phyloP scores from a whole-genome alignment of 2,113 vertebrate genomes.

The Panthera leo region DNA sequence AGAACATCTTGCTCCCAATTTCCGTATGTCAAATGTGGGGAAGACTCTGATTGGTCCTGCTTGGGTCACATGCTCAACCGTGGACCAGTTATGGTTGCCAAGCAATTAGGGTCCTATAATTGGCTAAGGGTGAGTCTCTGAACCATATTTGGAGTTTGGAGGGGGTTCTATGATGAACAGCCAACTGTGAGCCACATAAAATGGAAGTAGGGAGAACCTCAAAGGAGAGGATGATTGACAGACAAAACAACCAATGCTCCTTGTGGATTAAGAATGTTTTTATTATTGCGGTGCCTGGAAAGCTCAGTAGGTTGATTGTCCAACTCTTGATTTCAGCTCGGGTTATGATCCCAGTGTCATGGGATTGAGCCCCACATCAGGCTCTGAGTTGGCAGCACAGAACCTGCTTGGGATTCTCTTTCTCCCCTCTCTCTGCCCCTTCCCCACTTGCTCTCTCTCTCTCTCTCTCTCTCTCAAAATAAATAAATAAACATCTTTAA shows the following conservation, averaged over 20 bases:
- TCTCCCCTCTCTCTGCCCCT: too few relatives aligned
- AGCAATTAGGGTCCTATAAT: not conserved
- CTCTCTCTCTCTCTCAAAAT: too few relatives aligned
- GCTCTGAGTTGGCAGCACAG: too few relatives aligned
- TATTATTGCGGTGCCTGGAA: not conserved
- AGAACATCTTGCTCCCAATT: not conserved
- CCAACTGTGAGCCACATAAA: not conserved
- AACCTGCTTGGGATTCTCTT: too few relatives aligned
- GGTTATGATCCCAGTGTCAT: too few relatives aligned
- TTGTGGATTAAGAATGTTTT: not conserved
- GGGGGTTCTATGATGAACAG: not conserved
- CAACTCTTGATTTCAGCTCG: too few relatives aligned
- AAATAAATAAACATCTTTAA: too few relatives aligned
- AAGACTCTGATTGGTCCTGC: not conserved
- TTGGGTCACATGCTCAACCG: not conserved
- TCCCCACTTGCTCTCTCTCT: too few relatives aligned
- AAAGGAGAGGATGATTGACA: not conserved
- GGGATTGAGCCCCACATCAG: too few relatives aligned
- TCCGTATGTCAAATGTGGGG: not conserved
- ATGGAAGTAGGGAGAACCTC: not conserved
- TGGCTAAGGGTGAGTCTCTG: not conserved
- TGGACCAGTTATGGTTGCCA: not conserved
- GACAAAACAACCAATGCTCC: not conserved
- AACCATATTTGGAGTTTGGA: not conserved
- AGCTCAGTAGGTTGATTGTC: too few relatives aligned